Evolutionary conservation across 2,888 invertebrate genomes (phyloP), one percentile per base, ranked within the genome.

Genomic region (Acronicta aceris): DNA sequence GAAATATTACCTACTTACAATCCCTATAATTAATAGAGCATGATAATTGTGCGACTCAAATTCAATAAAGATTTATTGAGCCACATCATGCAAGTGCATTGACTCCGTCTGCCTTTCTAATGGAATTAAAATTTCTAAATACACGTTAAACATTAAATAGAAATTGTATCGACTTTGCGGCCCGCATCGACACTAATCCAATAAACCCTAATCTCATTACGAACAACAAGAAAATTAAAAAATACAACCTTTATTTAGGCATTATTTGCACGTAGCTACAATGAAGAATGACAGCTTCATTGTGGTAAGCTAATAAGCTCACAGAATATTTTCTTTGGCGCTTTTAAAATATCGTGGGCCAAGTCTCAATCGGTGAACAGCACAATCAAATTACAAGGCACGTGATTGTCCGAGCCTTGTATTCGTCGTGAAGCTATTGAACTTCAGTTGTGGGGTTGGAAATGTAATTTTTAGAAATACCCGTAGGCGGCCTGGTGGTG

Each of bases 351-450:
- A 90, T 89, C 85, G 89, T 88, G 88, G 84, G 90, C 90, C 90
- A 89, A 90, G 81, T 90, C 87, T 85, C 90, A 92, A 91, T 92
- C 88, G 90, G 82, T 87, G 87, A 83, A 82, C 85, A 79, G 82
- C 77, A 73, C 89, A 93, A 94, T 93, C 88, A 89, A 92, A 92
- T 94, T 93, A 94, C 87, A 84, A 84, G 84, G 81, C 88, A 91
- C 92, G 92, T 93, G 93, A 90, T 88, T 85, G 83, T 83, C 83
- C 83, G 79, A 76, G 77, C 86, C 86, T 90, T 90, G 88, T 87
- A 76, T 82, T 87, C 79, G 79, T 77, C 77, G 60, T 63, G 65
- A 41, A 67, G 74, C 59, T 81, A 84, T 83, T 83, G 81, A 84
- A 77, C 81, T 81, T 76, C 69, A 76, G 66, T 55, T 38, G 50